Evolutionary conservation across 2,888 invertebrate genomes (phyloP).

Genomic region (Tineola bisselliella): DNA sequence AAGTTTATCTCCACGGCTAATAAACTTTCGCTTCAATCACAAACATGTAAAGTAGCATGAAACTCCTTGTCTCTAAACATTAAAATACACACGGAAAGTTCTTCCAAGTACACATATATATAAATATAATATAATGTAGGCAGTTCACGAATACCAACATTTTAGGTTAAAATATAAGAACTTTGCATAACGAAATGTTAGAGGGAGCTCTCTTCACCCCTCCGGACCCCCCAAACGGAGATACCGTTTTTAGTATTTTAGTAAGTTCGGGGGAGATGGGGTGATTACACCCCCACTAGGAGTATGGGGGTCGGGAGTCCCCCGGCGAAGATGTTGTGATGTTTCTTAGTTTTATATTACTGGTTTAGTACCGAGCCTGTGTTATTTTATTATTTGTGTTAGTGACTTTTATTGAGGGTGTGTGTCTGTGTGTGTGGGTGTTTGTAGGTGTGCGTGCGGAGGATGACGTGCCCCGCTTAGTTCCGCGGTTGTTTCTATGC

Average conservation of each 20-base stretch:
- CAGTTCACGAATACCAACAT: conserved; percentile 38
- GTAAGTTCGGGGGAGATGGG: conserved; percentile 45
- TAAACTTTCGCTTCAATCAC: no score
- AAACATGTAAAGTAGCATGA: not conserved
- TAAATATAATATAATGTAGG: conserved; percentile 10
- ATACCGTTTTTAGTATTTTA: conserved; percentile 66
- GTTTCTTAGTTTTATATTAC: conserved; percentile 70
- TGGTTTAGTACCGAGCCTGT: conserved; percentile 34
- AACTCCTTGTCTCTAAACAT: conserved; percentile 6
- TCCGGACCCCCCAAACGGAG: not conserved
- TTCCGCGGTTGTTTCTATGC: conserved; percentile 14
- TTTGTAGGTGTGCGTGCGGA: not conserved
- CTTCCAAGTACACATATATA: not conserved
- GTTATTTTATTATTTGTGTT: conserved; percentile 59
- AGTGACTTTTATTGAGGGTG: conserved; percentile 36
- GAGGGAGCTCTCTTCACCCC: conserved; percentile 25
- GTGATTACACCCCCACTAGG: conserved; percentile 24
- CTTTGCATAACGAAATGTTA: conserved; percentile 66
- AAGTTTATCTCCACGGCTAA: no score
- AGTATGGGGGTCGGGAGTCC: conserved; percentile 19
- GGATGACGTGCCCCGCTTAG: conserved; percentile 2
- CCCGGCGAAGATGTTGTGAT: conserved; percentile 59
- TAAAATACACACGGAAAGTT: not conserved
- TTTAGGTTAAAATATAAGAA: conserved; percentile 59
- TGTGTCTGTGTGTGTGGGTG: conserved; percentile 20